Evolutionary conservation across 2,797 vertebrate genomes (phyloP), one percentile per base, ranked within the genome.

Genomic region (Pachyuromys duprasi): DNA sequence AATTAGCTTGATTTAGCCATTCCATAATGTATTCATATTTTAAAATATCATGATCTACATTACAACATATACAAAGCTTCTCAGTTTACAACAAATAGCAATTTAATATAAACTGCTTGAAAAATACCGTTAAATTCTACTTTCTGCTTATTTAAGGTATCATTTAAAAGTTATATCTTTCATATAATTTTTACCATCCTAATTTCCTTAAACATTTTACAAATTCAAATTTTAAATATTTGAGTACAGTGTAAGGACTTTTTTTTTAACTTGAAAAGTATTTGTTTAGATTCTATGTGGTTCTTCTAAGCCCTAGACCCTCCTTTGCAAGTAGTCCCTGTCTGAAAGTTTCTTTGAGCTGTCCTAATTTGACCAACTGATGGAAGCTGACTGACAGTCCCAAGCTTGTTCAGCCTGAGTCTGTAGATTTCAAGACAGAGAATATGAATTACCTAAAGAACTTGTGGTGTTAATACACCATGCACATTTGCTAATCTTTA

Each of bases 1-100:
- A 84, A 92, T 74, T 74, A 96, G 18, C 33, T 75, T 92, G 57
- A 86, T 42, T 92, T 94, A 80, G 12, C 49, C 49, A 18, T 96
- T 80, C 4, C 11, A 89, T 55, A 80, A 79, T 89, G 26, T 78
- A 80, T 78, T 89, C 1, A 15, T 67, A 82, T 80, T 96, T 94
- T 31, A 75, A 80, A 80, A 53, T 84, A 92, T 72, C 78, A 84
- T 53, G 11, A 45, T 72, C 8, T 65, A 67, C 20, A 74, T 31
- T 5, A 70, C 49, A 57, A 67, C 62, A 78, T 45, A 65, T 70
- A 53, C 22, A 70, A 74, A 18, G 28, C 60, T 45, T 89, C 45
- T 65, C 13, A n/a, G 31, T 78, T 53, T 36, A 70, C 62, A 76
- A 75, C n/a, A 89, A 63, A 49, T 63, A 86, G 26, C 12, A 81